Evolutionary conservation across 2,888 invertebrate genomes (phyloP).

Genomic region (Seira musarum): DNA sequence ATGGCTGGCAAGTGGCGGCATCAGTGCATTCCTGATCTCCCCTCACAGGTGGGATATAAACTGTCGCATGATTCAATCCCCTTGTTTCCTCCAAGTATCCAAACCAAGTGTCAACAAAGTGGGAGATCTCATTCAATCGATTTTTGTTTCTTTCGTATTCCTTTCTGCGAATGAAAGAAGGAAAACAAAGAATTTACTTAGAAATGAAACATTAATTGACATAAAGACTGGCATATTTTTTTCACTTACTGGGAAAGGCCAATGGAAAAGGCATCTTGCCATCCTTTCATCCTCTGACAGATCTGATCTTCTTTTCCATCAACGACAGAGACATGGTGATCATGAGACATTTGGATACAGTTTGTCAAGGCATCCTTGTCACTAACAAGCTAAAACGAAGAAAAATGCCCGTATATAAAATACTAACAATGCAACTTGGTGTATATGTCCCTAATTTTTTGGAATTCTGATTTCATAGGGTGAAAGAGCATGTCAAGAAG

Average conservation of each 20-base stretch:
- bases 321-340: conserved; percentile 81
- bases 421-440: too few species aligned
- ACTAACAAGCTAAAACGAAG: conserved; percentile 72
- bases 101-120: conserved; percentile 82
- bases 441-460: too few species aligned
- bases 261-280: conserved; percentile 79
- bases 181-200: conserved; percentile 33
- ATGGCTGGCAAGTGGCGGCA: conserved; percentile 43
- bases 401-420: too few species aligned
- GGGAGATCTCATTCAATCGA: conserved; percentile 85
- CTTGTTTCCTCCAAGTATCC: conserved; percentile 77
- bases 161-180: conserved; percentile 77
- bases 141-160: conserved; percentile 82
- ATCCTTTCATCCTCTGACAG: conserved; percentile 80
- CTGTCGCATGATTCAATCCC: conserved; percentile 53
- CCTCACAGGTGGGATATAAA: conserved; percentile 61
- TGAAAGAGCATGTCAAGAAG: too few species aligned
- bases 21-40: conserved; percentile 60
- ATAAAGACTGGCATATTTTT: too few species aligned
- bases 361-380: conserved; percentile 80
- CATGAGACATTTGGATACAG: conserved; percentile 79
- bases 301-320: conserved; percentile 85
- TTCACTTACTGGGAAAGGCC: conserved; percentile 79
- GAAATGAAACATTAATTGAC: conserved; percentile 70
- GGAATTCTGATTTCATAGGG: too few species aligned